phyloP scores from a whole-genome alignment of 2,113 vertebrate genomes.

The Rhizomys pruinosus region DNA sequence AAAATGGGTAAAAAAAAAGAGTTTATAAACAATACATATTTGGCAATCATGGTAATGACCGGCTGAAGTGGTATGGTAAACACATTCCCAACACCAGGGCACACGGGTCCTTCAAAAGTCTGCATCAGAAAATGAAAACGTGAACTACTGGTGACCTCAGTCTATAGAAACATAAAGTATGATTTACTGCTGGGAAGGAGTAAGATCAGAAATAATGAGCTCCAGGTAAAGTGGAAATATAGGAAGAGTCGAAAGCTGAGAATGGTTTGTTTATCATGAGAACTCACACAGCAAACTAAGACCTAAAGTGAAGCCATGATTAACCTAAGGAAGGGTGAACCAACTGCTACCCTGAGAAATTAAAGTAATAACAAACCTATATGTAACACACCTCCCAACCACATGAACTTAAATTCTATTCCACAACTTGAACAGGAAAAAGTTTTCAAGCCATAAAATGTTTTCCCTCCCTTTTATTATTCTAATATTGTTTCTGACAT shows the following conservation, averaged over 20 bases:
- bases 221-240: not conserved
- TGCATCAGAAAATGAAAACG: not conserved
- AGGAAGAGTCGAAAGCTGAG: not conserved
- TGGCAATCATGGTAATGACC: not conserved
- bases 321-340: not conserved
- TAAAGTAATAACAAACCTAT: not conserved
- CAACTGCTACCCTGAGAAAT: not conserved
- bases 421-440: not conserved
- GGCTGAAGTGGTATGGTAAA: not conserved
- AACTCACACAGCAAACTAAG: not conserved
- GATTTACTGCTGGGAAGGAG: not conserved
- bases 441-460: not conserved
- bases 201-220: no score
- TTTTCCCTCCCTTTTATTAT: not conserved
- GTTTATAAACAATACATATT: no score
- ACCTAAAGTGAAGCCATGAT: not conserved
- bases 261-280: not conserved
- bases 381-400: not conserved
- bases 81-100: not conserved
- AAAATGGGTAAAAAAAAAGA: not conserved
- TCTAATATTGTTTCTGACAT: not conserved
- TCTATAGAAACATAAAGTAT: no score
- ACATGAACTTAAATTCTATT: not conserved
- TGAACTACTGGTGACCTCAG: rapidly evolving
- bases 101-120: not conserved